phyloP scores from a whole-genome alignment of 1,140 invertebrate species.

The Euura lappo region DNA sequence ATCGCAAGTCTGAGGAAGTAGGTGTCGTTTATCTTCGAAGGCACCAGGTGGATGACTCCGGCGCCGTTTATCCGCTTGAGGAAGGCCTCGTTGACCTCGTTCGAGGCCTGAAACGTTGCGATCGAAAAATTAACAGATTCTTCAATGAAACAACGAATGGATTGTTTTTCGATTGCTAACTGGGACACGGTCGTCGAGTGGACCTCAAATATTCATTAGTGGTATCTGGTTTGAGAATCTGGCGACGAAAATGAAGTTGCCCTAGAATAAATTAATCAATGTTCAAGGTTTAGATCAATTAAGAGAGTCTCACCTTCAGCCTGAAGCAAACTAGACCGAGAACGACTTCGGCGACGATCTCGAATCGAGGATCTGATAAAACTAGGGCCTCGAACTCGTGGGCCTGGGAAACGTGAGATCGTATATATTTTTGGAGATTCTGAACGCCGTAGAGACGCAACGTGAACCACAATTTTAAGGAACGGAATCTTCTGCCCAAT shows the following conservation, averaged over 20 bases:
- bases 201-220: too few species aligned
- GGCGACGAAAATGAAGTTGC: background rate
- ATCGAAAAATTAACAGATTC: background rate
- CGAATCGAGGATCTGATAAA: conserved; percentile 77
- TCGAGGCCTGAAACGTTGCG: conserved; percentile 66
- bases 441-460: conserved; percentile 87
- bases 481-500: conserved; percentile 90
- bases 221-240: background rate
- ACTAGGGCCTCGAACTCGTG: conserved; percentile 82
- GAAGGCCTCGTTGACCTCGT: conserved; percentile 84
- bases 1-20: conserved; percentile 92
- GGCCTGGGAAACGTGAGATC: conserved; percentile 80
- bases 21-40: conserved; percentile 82
- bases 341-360: conserved; percentile 84
- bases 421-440: conserved; percentile 87
- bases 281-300: conserved; percentile 13
- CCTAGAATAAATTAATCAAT: conserved; percentile 8
- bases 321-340: conserved; percentile 95
- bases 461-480: conserved; percentile 97
- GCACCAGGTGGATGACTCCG: conserved; percentile 93
- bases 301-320: conserved; percentile 71
- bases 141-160: too few species aligned
- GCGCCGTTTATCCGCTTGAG: conserved; percentile 89
- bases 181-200: too few species aligned
- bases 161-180: too few species aligned